These are phyloP conservation scores for Tupaia chinensis DNA, from an alignment of 2,113 vertebrate genomes.

Conservation along the genomic window DNA sequence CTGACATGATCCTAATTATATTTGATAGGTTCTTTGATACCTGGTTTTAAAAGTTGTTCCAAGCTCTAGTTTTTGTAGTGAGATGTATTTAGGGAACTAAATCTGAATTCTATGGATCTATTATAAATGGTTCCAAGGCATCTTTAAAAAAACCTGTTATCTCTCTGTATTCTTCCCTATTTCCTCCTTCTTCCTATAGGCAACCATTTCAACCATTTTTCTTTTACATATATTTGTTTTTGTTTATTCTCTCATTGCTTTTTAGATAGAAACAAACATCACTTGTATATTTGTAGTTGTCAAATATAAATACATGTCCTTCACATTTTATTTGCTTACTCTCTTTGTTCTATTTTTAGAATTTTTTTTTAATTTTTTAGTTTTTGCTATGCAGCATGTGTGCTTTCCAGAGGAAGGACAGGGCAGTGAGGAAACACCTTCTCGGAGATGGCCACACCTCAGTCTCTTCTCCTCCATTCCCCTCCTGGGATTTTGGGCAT, in stretches of 20 bases:
- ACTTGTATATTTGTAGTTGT: neutral
- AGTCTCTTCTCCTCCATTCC: too few species aligned
- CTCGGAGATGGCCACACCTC: too few species aligned
- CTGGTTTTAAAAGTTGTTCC: neutral
- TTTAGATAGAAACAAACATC: neutral
- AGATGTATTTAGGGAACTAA: neutral
- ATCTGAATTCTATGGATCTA: neutral
- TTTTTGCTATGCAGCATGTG: too few species aligned
- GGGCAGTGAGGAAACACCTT: too few species aligned
- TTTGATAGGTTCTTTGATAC: neutral
- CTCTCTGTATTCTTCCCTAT: too few species aligned
- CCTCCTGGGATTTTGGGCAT: too few species aligned
- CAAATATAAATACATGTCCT: neutral
- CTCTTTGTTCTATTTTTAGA: neutral
- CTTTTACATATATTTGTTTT: neutral
- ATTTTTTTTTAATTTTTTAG: neutral
- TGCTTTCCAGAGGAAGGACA: too few species aligned
- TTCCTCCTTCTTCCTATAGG: neutral
- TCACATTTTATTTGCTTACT: neutral
- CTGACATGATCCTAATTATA: neutral
- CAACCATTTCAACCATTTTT: neutral
- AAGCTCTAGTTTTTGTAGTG: neutral
- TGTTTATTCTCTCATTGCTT: neutral
- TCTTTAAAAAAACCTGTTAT: neutral
- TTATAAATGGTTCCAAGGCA: neutral